Evolutionary conservation across 2,797 vertebrate species (phyloP).

Genomic region (Epinephelus malabaricus): DNA sequence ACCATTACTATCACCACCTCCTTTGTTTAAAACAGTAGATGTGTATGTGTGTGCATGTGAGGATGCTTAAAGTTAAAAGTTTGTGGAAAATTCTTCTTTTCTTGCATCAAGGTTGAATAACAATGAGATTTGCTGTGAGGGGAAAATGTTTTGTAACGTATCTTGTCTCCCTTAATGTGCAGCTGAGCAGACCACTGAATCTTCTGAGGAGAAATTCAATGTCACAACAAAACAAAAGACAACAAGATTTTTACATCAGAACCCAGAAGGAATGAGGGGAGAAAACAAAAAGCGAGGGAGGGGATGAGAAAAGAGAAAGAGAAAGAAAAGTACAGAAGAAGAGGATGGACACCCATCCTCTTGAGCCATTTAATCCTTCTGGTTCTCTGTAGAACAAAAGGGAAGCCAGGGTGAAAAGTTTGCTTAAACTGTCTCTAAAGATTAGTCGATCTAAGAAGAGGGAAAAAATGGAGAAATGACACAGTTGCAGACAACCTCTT

Average conservation of each 20-base stretch:
- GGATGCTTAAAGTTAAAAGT: slow-evolving; percentile 35
- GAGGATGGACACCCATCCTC: slow-evolving; percentile 22
- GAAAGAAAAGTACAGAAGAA: slow-evolving; percentile 5
- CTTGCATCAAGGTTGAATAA: slow-evolving; percentile 59
- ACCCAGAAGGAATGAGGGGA: slow-evolving; percentile 6
- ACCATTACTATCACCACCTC: slow-evolving; percentile 36
- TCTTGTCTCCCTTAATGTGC: slow-evolving; percentile 52
- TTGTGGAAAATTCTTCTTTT: slow-evolving; percentile 41
- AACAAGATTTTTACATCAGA: slow-evolving; percentile 23
- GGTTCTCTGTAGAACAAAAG: slow-evolving; percentile 41
- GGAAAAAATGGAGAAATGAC: slow-evolving; percentile 14
- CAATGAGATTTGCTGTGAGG: slow-evolving; percentile 49
- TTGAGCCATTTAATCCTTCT: slow-evolving; percentile 41
- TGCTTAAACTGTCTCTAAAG: slow-evolving; percentile 43
- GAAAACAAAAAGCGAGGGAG: not conserved
- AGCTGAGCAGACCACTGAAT: slow-evolving; percentile 63
- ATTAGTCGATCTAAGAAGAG: slow-evolving; percentile 27
- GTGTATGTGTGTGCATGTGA: slow-evolving; percentile 33
- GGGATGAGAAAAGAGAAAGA: not conserved
- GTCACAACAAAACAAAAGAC: slow-evolving; percentile 60
- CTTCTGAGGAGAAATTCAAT: slow-evolving; percentile 63
- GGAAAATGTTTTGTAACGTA: slow-evolving; percentile 43
- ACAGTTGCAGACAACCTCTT: slow-evolving; percentile 30
- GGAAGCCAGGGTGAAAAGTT: slow-evolving; percentile 52
- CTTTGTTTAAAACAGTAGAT: slow-evolving; percentile 34